These are phyloP conservation scores for cattle (Bos taurus) DNA, from an alignment of 2,113 vertebrate species.

Conservation along the genomic window DNA sequence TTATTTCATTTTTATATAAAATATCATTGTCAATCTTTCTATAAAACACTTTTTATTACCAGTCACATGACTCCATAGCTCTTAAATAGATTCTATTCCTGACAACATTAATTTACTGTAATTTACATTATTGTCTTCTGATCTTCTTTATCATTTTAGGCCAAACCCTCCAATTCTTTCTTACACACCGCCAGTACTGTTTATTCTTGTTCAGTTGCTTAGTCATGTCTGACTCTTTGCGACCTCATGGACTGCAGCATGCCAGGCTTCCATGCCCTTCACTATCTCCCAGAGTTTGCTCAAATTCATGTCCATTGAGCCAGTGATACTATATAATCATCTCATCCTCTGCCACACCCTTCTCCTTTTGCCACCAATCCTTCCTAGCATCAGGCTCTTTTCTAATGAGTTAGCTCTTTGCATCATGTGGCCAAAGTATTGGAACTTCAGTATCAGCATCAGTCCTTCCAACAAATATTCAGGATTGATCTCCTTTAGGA, in stretches of 20 bases:
- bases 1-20: neutral
- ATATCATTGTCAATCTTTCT: neutral
- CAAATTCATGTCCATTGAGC: neutral
- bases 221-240: neutral
- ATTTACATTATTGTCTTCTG: neutral
- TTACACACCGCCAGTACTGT: neutral
- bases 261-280: neutral
- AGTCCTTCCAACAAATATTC: neutral
- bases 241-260: neutral
- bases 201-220: neutral
- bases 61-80: neutral
- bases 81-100: neutral
- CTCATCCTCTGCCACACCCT: neutral
- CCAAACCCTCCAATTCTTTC: accelerated
- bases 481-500: neutral
- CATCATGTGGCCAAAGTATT: neutral
- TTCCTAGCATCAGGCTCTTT: neutral
- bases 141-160: neutral
- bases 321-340: neutral
- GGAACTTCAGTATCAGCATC: neutral
- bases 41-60: neutral
- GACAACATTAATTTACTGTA: neutral
- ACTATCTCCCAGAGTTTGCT: neutral
- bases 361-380: neutral
- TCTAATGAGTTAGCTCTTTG: neutral